These are phyloP conservation scores for Danio choprae DNA, from an alignment of 2,797 vertebrate genomes.

Conservation along the genomic window DNA sequence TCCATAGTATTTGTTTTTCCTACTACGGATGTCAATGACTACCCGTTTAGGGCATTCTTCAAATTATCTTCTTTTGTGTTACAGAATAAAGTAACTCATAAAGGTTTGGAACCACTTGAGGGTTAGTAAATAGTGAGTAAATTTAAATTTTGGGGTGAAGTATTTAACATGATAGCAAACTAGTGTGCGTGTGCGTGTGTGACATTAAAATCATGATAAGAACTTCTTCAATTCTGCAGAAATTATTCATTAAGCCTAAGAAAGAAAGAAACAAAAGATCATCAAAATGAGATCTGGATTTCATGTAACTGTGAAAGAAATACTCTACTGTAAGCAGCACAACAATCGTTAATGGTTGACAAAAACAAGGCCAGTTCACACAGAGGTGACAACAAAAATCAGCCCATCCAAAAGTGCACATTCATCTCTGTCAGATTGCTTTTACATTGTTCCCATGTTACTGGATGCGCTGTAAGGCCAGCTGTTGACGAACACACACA, in stretches of 20 bases:
- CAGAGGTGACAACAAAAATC: constrained; percentile 55
- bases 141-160: too few relatives aligned
- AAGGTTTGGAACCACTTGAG: too few relatives aligned
- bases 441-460: constrained; percentile 56
- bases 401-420: constrained; percentile 60
- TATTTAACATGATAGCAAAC: not conserved
- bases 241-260: not conserved
- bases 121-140: too few relatives aligned
- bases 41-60: too few relatives aligned
- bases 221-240: not conserved
- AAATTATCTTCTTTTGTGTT: too few relatives aligned
- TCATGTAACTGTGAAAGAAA: not conserved
- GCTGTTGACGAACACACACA: constrained; percentile 53
- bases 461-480: constrained; percentile 44
- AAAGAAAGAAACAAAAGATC: not conserved
- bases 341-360: constrained; percentile 35
- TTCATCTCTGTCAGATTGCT: constrained; percentile 55
- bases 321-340: not conserved
- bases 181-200: not conserved
- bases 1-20: too few relatives aligned
- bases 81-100: too few relatives aligned
- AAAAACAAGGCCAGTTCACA: constrained; percentile 51
- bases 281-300: not conserved
- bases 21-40: too few relatives aligned
- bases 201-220: not conserved